Evolutionary conservation across 2,797 vertebrate species (phyloP).

Genomic region (Acridotheres tristis): DNA sequence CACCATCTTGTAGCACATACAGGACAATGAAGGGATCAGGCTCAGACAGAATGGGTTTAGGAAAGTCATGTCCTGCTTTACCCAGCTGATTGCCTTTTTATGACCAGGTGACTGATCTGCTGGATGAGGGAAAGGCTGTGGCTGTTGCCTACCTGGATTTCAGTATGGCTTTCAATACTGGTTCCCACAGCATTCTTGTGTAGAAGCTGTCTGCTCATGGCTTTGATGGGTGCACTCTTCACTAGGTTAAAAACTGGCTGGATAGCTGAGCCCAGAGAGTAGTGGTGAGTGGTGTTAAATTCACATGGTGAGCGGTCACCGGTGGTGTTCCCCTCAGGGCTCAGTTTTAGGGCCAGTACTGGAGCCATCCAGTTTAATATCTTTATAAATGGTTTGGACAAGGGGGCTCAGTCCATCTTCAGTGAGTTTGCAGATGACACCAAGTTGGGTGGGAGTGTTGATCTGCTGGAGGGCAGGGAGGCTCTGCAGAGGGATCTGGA

Average conservation of each 20-base stretch:
- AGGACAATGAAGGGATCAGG: not conserved
- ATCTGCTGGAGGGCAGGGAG: not conserved
- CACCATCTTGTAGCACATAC: too few species aligned
- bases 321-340: not conserved
- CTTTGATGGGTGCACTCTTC: not conserved
- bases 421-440: not conserved
- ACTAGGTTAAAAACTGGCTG: not conserved
- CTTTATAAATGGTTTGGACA: accelerated
- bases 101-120: not conserved
- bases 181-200: not conserved
- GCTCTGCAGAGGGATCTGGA: not conserved
- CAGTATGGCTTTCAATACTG: not conserved
- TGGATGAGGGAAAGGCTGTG: not conserved
- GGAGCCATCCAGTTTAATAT: not conserved
- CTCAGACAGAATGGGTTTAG: not conserved
- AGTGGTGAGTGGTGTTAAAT: not conserved
- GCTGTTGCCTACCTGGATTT: not conserved
- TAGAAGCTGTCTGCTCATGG: not conserved
- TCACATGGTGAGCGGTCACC: not conserved
- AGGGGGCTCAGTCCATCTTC: not conserved
- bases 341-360: not conserved
- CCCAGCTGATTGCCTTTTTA: not conserved
- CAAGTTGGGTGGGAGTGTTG: not conserved
- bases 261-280: not conserved
- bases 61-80: not conserved